Evolutionary conservation across 1,140 invertebrate genomes (phyloP).

Genomic region (Nasonia giraulti): DNA sequence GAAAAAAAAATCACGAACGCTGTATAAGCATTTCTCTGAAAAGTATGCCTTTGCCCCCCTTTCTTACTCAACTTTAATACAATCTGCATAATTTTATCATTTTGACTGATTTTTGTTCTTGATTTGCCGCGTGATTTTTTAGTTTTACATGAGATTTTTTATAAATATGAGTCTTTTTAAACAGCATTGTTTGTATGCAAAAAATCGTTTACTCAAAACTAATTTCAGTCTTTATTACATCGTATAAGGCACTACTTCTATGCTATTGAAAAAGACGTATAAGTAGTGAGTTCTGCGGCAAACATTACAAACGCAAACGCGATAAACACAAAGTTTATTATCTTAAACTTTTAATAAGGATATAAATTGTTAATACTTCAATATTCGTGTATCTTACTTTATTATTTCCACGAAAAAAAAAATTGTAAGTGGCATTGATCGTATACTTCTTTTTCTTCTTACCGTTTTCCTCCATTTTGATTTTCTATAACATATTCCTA

Average conservation of each 20-base stretch:
- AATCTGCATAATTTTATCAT: conserved; percentile 25
- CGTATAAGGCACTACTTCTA: conserved; percentile 15
- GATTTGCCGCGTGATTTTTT: not conserved
- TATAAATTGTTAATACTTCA: conserved; percentile 40
- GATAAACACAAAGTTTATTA: conserved; percentile 36
- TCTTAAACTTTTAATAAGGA: conserved; percentile 42
- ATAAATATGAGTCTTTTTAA: not conserved
- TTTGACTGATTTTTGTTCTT: conserved; percentile 28
- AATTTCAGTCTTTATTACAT: not conserved
- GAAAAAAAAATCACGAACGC: conserved; percentile 8
- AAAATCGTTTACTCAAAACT: not conserved
- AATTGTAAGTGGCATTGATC: conserved; percentile 47
- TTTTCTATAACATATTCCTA: conserved; percentile 33
- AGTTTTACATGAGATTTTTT: not conserved
- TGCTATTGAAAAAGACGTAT: conserved; percentile 17
- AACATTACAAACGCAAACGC: conserved; percentile 21
- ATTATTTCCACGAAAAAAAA: conserved; percentile 17
- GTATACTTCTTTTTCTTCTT: conserved; percentile 39
- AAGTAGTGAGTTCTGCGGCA: not conserved
- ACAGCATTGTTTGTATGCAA: not conserved
- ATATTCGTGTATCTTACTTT: conserved; percentile 40
- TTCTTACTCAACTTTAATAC: not conserved
- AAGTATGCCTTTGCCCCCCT: not conserved
- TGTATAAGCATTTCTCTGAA: not conserved
- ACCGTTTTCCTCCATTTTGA: conserved; percentile 37